phyloP scores from a whole-genome alignment of 1,140 invertebrate genomes.

The Fopius arisanus region DNA sequence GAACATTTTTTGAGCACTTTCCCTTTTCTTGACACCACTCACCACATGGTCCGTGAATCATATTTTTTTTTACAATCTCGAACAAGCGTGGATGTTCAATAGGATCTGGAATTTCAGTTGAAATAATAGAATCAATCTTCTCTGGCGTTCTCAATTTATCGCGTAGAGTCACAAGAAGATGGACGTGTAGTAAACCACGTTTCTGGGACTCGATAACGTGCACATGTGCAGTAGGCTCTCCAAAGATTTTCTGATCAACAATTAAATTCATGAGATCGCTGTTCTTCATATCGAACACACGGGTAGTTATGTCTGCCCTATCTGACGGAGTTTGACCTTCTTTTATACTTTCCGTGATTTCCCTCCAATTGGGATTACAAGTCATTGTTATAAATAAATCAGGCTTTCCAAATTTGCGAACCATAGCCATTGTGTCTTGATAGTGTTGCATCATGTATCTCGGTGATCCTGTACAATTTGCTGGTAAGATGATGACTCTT shows the following conservation, averaged over 20 bases:
- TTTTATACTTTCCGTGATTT: too few relatives aligned
- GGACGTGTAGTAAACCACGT: conserved; percentile 2
- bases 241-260: conserved; percentile 1
- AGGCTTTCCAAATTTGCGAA: too few relatives aligned
- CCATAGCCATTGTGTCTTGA: too few relatives aligned
- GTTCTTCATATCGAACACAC: conserved; percentile 27
- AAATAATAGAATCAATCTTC: conserved; percentile 26
- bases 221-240: not conserved
- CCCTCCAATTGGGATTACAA: too few relatives aligned
- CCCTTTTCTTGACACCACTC: conserved; percentile 20
- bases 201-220: not conserved
- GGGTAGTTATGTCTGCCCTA: not conserved
- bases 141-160: conserved; percentile 18
- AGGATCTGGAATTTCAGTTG: conserved; percentile 31
- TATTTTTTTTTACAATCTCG: conserved; percentile 28
- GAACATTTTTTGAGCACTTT: too few relatives aligned
- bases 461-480: too few relatives aligned
- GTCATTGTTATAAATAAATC: too few relatives aligned
- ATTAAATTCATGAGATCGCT: conserved; percentile 14
- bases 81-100: conserved; percentile 3
- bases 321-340: too few relatives aligned
- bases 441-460: too few relatives aligned
- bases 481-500: too few relatives aligned
- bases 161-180: conserved; percentile 28
- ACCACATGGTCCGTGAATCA: conserved; percentile 49